Evolutionary conservation across 2,797 vertebrate genomes (phyloP).

Genomic region (Gobio occitaniae): DNA sequence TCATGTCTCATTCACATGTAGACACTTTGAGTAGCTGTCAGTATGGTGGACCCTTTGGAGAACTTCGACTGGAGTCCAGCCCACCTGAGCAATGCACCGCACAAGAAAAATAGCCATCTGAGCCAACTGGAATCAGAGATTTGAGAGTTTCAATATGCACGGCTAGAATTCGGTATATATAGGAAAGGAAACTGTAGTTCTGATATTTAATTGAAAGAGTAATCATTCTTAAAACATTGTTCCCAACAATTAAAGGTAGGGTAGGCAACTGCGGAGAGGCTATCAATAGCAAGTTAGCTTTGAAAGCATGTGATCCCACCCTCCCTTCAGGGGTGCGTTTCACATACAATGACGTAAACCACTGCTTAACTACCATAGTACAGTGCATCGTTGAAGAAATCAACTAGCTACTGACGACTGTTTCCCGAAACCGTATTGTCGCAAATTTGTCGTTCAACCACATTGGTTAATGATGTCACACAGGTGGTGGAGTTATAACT

Average conservation of each 20-base stretch:
- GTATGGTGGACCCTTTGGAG: slow-evolving; percentile 65
- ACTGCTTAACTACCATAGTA: too few species aligned
- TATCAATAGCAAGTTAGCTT: not conserved
- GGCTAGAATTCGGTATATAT: not conserved
- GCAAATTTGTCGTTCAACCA: too few species aligned
- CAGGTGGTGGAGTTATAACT: too few species aligned
- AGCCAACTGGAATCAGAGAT: not conserved
- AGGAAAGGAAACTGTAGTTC: not conserved
- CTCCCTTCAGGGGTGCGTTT: too few species aligned
- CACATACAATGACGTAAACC: too few species aligned
- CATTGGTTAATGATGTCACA: too few species aligned
- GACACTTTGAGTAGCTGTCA: slow-evolving; percentile 61
- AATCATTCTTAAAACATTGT: not conserved
- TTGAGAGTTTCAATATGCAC: not conserved
- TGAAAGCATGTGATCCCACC: too few species aligned
- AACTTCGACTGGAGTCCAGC: slow-evolving; percentile 46
- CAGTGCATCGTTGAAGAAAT: too few species aligned
- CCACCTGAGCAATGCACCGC: not conserved
- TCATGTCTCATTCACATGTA: slow-evolving; percentile 59
- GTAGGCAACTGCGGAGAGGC: not conserved
- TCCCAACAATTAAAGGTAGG: not conserved
- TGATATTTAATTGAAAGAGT: not conserved
- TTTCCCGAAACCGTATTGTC: too few species aligned
- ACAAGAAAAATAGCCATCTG: not conserved
- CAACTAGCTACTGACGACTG: too few species aligned